Conservation (phyloP, 2,888 invertebrate species). For the Phyllotreta striolata region DNA sequence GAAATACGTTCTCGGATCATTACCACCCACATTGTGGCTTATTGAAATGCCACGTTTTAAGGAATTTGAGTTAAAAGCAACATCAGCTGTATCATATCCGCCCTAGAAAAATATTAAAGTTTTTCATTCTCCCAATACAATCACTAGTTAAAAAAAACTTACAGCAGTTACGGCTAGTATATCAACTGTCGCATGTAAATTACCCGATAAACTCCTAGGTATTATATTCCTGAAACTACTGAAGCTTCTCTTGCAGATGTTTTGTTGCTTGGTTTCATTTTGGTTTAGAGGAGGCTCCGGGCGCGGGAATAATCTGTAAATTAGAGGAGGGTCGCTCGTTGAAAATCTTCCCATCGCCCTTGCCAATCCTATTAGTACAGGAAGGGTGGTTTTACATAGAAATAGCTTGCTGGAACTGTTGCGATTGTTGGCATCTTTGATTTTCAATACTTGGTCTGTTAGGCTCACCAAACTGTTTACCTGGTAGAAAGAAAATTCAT, state of each 20-base stretch:
- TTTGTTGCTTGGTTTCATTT: conserved; percentile 61
- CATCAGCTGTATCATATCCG: conserved; percentile 55
- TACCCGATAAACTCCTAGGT: conserved; percentile 88
- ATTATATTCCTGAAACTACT: conserved; percentile 87
- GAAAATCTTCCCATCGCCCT: conserved; percentile 92
- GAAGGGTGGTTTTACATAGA: conserved; percentile 85
- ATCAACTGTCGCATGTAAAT: conserved; percentile 72
- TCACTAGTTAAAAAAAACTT: conserved; percentile 18
- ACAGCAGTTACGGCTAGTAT: conserved; percentile 55
- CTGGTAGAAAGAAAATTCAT: background rate
- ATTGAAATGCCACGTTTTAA: conserved; percentile 49
- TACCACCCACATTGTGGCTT: conserved; percentile 54
- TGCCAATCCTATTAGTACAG: conserved; percentile 82
- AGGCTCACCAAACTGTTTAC: conserved; percentile 81
- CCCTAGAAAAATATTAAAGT: conserved; percentile 33
- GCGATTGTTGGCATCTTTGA: conserved; percentile 53
- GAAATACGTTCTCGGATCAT: conserved; percentile 85
- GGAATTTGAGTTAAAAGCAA: conserved; percentile 51
- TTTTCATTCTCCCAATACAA: background rate
- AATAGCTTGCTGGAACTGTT: conserved; percentile 68
- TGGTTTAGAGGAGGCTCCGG: conserved; percentile 69
- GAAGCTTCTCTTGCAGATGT: conserved; percentile 69
- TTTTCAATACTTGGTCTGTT: conserved; percentile 71
- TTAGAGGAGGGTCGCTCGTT: conserved; percentile 78
- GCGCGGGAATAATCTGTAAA: conserved; percentile 85